phyloP scores from a whole-genome alignment of 2,888 invertebrate genomes.

The Ornithoptera alexandrae region DNA sequence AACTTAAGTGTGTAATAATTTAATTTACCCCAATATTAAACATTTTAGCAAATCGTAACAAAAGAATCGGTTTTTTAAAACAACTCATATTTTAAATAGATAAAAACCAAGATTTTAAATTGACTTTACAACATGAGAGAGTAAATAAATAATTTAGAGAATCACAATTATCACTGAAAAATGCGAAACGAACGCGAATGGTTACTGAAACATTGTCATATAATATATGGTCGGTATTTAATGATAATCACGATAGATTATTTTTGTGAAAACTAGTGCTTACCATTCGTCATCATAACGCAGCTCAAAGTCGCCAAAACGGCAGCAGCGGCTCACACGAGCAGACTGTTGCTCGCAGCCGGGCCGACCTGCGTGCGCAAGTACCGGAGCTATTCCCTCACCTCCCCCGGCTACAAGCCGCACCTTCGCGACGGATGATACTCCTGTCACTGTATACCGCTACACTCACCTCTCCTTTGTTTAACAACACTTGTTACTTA shows the following conservation, averaged over 20 bases:
- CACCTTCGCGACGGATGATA: constrained; percentile 36
- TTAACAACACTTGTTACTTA: constrained; percentile 34
- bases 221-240: constrained; percentile 33
- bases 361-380: constrained; percentile 67
- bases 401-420: constrained; percentile 35
- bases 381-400: constrained; percentile 37
- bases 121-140: constrained; percentile 41
- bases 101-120: constrained; percentile 22
- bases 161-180: constrained; percentile 63
- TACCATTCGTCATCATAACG: constrained; percentile 72
- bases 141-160: constrained; percentile 67
- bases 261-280: constrained; percentile 49
- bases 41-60: no score
- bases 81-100: not conserved
- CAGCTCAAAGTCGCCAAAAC: constrained; percentile 53
- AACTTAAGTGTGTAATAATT: not conserved
- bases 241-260: constrained; percentile 27
- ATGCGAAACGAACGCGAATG: not conserved
- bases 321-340: constrained; percentile 68
- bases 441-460: constrained; percentile 41
- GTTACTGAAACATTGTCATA: not conserved
- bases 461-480: constrained; percentile 57
- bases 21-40: no score
- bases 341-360: constrained; percentile 76
- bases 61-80: no score